Evolutionary conservation across 2,888 invertebrate species (phyloP).

Genomic region (Serrognathus titanus): DNA sequence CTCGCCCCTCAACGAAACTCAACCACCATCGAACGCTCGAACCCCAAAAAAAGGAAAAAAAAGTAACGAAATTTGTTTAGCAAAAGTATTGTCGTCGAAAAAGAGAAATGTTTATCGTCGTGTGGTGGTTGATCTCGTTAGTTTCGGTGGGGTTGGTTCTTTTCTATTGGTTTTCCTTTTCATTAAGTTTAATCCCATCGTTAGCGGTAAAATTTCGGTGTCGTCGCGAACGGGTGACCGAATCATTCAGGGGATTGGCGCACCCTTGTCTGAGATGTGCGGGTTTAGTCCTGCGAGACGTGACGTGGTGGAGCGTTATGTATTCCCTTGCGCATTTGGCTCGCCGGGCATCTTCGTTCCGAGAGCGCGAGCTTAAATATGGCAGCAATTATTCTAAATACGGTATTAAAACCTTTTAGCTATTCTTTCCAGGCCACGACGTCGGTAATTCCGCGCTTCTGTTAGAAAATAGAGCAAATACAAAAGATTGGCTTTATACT

Average conservation of each 20-base stretch:
- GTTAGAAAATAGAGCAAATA: constrained; percentile 49
- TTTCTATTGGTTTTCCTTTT: constrained; percentile 41
- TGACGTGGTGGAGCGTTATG: neutral
- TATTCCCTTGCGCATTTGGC: constrained; percentile 10
- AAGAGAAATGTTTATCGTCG: constrained; percentile 48
- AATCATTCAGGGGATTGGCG: no score
- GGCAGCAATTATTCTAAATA: constrained; percentile 53
- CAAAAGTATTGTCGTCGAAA: neutral
- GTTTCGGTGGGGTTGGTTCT: constrained; percentile 42
- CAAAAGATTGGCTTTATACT: constrained; percentile 49
- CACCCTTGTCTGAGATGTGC: neutral
- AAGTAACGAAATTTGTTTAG: no score
- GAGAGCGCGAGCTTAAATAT: constrained; percentile 48
- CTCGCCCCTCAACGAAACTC: constrained; percentile 30
- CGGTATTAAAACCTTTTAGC: constrained; percentile 50
- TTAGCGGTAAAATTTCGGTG: neutral
- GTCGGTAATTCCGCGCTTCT: constrained; percentile 44
- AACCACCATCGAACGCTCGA: no score
- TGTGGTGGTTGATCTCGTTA: constrained; percentile 42
- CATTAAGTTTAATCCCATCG: constrained; percentile 38
- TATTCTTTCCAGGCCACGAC: constrained; percentile 50
- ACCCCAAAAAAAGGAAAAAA: no score
- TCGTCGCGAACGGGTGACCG: no score
- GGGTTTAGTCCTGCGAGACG: constrained; percentile 1
- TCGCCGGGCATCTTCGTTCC: constrained; percentile 38